Percentiles rank a stretch among this genome's conserved stretches.
phyloP scores from a whole-genome alignment of 2,888 invertebrate genomes.

The Melinopterus prodromus region DNA sequence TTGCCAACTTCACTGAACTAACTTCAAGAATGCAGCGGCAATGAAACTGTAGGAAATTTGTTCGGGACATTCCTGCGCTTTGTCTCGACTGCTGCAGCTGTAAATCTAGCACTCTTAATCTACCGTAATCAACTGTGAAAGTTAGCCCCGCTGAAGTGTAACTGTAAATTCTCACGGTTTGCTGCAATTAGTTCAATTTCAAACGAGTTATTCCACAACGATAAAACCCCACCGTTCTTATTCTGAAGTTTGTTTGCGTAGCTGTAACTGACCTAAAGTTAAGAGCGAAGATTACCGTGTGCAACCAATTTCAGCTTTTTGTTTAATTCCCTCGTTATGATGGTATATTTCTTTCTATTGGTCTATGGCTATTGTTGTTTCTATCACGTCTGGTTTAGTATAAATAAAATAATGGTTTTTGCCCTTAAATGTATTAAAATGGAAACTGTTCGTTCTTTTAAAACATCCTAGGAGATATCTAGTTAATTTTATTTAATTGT shows the following conservation, averaged over 20 bases:
- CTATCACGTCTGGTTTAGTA: too few species aligned
- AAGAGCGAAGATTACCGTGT: too few species aligned
- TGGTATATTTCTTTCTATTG: too few species aligned
- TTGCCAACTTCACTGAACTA: neutral
- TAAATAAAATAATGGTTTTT: too few species aligned
- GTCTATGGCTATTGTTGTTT: too few species aligned
- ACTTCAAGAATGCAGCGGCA: neutral
- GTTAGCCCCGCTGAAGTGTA: constrained; percentile 8
- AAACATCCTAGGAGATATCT: too few species aligned
- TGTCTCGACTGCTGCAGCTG: constrained; percentile 16
- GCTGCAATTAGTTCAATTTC: neutral
- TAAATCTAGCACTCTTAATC: constrained; percentile 24
- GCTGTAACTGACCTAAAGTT: too few species aligned
- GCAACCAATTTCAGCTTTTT: too few species aligned
- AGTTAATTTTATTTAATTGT: too few species aligned
- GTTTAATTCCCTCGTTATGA: too few species aligned
- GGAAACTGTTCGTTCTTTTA: too few species aligned
- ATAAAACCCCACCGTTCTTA: neutral
- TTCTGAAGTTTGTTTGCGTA: neutral
- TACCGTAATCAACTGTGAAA: constrained; percentile 19
- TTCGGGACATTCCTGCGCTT: neutral
- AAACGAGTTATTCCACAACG: neutral
- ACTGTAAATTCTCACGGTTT: constrained; percentile 14
- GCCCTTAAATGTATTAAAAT: too few species aligned
- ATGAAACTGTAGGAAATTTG: neutral